phyloP scores from a whole-genome alignment of 1,140 invertebrate species.

The Drosophila repleta region DNA sequence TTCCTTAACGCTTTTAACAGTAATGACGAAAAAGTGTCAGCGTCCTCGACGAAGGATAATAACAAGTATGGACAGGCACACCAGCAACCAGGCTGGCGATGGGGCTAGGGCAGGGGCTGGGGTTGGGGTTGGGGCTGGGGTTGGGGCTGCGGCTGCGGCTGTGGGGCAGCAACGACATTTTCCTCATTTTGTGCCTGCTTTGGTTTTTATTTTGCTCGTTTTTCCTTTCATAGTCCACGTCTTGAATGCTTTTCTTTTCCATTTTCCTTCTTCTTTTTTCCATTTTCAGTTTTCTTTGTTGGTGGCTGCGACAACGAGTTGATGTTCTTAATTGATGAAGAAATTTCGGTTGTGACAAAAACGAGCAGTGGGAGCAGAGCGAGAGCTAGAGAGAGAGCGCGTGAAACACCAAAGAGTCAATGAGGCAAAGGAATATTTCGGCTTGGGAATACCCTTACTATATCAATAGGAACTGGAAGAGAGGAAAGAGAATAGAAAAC shows the following conservation, averaged over 20 bases:
- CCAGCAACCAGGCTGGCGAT: neutral
- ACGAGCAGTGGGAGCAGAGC: slow-evolving; percentile 13
- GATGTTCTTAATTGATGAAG: slow-evolving; percentile 81
- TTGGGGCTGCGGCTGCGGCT: neutral
- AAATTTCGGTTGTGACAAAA: slow-evolving; percentile 76
- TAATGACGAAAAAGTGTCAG: slow-evolving; percentile 83
- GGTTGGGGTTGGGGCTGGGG: neutral
- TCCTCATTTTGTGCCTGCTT: slow-evolving; percentile 36
- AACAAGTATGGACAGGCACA: slow-evolving; percentile 79
- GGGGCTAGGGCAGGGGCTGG: neutral
- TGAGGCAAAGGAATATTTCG: neutral
- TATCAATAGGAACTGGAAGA: too few relatives aligned
- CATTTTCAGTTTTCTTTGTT: slow-evolving; percentile 32
- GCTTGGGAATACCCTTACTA: neutral
- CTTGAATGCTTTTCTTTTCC: slow-evolving; percentile 10
- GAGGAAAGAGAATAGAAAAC: too few relatives aligned
- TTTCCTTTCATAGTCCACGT: slow-evolving; percentile 26
- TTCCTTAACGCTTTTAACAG: slow-evolving; percentile 81
- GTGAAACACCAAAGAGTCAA: neutral
- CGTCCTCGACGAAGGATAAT: slow-evolving; percentile 81
- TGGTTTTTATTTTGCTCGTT: slow-evolving; percentile 25
- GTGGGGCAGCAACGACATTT: slow-evolving; percentile 25
- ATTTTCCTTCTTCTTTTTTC: neutral
- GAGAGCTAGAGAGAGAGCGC: neutral
- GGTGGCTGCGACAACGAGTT: slow-evolving; percentile 64